phyloP scores from a whole-genome alignment of 2,888 invertebrate species.

The Harmothoe impar region DNA sequence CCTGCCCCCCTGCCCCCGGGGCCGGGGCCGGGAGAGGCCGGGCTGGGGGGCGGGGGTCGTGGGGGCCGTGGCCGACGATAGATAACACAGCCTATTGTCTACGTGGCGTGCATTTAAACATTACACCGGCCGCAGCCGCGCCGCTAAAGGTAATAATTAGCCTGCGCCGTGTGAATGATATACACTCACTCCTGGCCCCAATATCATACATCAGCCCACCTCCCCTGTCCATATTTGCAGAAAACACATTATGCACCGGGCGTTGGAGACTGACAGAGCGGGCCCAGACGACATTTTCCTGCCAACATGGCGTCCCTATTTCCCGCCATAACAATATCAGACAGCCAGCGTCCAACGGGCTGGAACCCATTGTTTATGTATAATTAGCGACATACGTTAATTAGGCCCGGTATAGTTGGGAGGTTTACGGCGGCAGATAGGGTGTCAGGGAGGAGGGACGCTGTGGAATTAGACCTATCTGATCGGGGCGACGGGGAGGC shows the following conservation, averaged over 20 bases:
- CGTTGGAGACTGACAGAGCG: conserved; percentile 38
- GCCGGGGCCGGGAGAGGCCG: conserved; percentile 51
- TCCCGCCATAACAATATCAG: conserved; percentile 55
- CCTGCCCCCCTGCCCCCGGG: conserved; percentile 17
- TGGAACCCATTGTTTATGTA: conserved; percentile 60
- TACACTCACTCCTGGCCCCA: conserved; percentile 61
- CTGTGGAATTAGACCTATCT: conserved; percentile 57
- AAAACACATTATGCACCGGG: conserved; percentile 54
- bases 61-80: conserved; percentile 30
- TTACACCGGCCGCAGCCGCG: conserved; percentile 46
- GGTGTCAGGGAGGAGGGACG: neutral
- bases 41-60: neutral
- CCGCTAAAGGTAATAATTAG: conserved; percentile 63
- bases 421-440: conserved; percentile 33
- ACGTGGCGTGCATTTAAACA: conserved; percentile 62
- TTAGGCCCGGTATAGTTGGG: conserved; percentile 21
- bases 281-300: conserved; percentile 36
- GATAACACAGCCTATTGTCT: conserved; percentile 60
- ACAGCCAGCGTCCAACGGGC: conserved; percentile 46
- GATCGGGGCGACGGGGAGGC: conserved; percentile 52
- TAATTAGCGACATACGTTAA: conserved; percentile 63
- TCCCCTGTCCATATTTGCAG: conserved; percentile 56
- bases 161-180: conserved; percentile 58
- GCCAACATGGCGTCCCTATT: conserved; percentile 45
- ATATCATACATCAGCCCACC: conserved; percentile 58